These are phyloP conservation scores for Nansenia antarctica DNA, from an alignment of 2,113 vertebrate species.

Conservation along the genomic window DNA sequence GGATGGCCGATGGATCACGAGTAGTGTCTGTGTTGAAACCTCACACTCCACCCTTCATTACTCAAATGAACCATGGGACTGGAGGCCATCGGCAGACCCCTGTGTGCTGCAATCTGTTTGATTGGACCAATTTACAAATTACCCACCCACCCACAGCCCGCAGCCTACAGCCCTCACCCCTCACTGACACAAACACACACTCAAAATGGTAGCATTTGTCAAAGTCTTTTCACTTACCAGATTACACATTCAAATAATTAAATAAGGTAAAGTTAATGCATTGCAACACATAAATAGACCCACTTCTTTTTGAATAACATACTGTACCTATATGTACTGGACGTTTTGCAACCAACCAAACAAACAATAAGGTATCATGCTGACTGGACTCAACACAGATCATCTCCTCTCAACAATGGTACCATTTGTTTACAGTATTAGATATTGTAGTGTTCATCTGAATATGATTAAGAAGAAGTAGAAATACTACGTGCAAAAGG, in stretches of 20 bases:
- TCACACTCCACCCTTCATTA: constrained; percentile 48
- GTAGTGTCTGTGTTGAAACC: constrained; percentile 4
- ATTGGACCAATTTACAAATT: constrained; percentile 58
- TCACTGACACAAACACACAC: neutral
- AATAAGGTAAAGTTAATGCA: constrained; percentile 11
- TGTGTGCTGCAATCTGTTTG: constrained; percentile 54
- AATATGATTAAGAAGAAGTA: neutral
- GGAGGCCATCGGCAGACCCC: constrained; percentile 27
- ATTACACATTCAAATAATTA: constrained; percentile 45
- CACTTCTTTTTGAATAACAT: neutral
- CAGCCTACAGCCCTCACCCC: neutral
- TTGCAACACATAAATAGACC: constrained; percentile 16
- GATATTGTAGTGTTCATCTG: neutral
- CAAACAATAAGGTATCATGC: neutral
- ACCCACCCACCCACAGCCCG: constrained; percentile 10
- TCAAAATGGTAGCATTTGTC: constrained; percentile 40
- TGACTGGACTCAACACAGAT: neutral
- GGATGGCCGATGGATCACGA: constrained; percentile 19
- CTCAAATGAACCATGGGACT: constrained; percentile 46
- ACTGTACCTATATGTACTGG: neutral
- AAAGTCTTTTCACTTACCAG: constrained; percentile 45
- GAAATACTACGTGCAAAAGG: neutral
- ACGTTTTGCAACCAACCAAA: neutral
- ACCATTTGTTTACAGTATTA: too few species aligned
- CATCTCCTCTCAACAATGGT: too few species aligned